These are phyloP conservation scores for Labroides dimidiatus DNA, from an alignment of 2,797 vertebrate genomes.

Conservation along the genomic window DNA sequence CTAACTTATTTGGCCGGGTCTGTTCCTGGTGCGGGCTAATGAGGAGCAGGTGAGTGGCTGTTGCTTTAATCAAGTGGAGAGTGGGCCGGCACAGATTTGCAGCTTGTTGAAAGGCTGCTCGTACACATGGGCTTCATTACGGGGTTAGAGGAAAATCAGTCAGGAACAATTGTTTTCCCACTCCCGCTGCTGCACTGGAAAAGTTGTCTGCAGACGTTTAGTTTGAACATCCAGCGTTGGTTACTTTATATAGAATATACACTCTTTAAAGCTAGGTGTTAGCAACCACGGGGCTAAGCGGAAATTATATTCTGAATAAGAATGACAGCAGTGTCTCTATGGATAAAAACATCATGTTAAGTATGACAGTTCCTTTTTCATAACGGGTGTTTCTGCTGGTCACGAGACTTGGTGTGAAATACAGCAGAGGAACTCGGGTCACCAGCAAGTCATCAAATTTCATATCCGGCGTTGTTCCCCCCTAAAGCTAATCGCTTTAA, in stretches of 20 bases:
- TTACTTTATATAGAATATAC: no score
- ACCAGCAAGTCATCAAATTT: conserved; percentile 43
- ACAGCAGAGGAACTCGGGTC: conserved; percentile 11
- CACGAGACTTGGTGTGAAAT: conserved; percentile 8
- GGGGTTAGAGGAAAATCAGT: conserved; percentile 85
- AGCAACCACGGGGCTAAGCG: no score
- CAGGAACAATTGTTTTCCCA: conserved; percentile 89
- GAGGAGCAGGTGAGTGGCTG: conserved; percentile 85
- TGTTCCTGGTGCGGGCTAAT: conserved; percentile 81
- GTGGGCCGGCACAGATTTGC: conserved; percentile 82
- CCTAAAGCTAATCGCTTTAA: conserved; percentile 36
- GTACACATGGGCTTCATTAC: conserved; percentile 88
- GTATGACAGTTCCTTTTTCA: neutral
- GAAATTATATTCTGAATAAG: no score
- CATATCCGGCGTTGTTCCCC: conserved; percentile 16
- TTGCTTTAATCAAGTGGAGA: conserved; percentile 88
- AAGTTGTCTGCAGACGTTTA: conserved; percentile 48
- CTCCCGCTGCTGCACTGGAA: conserved; percentile 79
- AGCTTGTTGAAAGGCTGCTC: conserved; percentile 85
- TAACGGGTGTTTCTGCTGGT: neutral
- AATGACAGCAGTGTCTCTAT: no score
- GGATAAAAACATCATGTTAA: no score
- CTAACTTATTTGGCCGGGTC: conserved; percentile 84
- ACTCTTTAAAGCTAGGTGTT: no score
- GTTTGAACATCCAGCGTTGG: no score